Percentiles rank a stretch among this genome's conserved stretches.
phyloP scores from a whole-genome alignment of 1,140 invertebrate species.

The Sinella curviseta region DNA sequence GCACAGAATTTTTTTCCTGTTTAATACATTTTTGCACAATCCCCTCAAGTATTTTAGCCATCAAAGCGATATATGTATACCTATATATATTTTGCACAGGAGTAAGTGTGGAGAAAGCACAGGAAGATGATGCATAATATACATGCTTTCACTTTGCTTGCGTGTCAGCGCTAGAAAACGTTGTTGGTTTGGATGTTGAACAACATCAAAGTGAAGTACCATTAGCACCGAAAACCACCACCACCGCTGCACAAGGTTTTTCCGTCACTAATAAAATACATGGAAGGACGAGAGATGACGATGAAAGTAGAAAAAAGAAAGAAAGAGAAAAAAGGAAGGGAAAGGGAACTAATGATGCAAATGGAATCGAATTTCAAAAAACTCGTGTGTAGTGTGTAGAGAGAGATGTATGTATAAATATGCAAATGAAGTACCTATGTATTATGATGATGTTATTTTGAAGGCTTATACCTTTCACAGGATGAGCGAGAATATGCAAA shows the following conservation, averaged over 20 bases:
- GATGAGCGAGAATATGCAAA: too few relatives aligned
- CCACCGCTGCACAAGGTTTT: too few relatives aligned
- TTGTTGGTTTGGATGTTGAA: background rate
- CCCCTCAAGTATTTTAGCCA: background rate
- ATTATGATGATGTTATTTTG: too few relatives aligned
- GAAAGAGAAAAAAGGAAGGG: too few relatives aligned
- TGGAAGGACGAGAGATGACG: too few relatives aligned
- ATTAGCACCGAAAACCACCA: too few relatives aligned
- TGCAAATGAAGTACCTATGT: background rate
- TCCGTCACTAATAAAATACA: too few relatives aligned
- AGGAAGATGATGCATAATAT: too few relatives aligned
- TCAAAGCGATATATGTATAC: too few relatives aligned
- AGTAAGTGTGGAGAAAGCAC: background rate
- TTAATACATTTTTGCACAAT: background rate
- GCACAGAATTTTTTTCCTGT: background rate
- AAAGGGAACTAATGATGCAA: background rate
- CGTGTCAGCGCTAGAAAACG: background rate
- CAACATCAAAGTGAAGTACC: background rate
- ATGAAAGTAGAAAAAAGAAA: too few relatives aligned
- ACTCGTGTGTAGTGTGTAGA: background rate
- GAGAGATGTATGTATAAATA: background rate
- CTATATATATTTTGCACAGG: background rate
- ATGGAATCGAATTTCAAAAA: background rate
- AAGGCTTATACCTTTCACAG: background rate
- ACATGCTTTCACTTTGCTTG: too few relatives aligned